A percentile compares a stretch with the other conserved stretches of the same genome.
Evolutionary conservation across 2,888 invertebrate species (phyloP).

Genomic region (Drosophila austrosaltans): DNA sequence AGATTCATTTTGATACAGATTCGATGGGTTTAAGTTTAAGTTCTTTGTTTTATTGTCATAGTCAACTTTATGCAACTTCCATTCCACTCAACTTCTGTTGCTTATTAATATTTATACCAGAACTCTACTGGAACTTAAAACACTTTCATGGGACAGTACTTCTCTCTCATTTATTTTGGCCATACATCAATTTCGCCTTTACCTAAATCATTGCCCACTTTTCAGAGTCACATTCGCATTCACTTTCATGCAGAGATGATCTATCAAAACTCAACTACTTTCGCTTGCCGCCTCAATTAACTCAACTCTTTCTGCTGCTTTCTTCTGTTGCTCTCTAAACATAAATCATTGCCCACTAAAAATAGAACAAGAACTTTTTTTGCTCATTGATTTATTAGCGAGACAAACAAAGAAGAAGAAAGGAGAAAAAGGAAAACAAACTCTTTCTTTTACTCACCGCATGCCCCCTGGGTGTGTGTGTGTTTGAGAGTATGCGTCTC

Average conservation of each 20-base stretch:
- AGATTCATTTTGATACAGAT: no score
- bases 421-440: constrained; percentile 10
- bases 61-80: no score
- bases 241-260: constrained; percentile 3
- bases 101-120: no score
- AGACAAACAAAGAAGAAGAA: constrained; percentile 16
- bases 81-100: no score
- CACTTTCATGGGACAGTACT: no score
- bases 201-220: constrained; percentile 4
- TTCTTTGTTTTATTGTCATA: no score
- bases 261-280: constrained; percentile 7
- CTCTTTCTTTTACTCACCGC: background rate
- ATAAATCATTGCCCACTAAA: constrained; percentile 55
- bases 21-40: no score
- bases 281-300: constrained; percentile 11
- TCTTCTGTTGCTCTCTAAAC: constrained; percentile 2
- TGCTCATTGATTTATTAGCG: constrained; percentile 61
- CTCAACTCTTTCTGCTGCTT: background rate
- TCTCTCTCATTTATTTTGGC: no score
- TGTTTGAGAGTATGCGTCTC: background rate
- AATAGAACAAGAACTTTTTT: constrained; percentile 13
- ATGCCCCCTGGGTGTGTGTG: background rate
- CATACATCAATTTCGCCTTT: no score
- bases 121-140: no score
- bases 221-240: background rate